Evolutionary conservation across 2,888 invertebrate genomes (phyloP).

Genomic region (Antheraea assamensis): DNA sequence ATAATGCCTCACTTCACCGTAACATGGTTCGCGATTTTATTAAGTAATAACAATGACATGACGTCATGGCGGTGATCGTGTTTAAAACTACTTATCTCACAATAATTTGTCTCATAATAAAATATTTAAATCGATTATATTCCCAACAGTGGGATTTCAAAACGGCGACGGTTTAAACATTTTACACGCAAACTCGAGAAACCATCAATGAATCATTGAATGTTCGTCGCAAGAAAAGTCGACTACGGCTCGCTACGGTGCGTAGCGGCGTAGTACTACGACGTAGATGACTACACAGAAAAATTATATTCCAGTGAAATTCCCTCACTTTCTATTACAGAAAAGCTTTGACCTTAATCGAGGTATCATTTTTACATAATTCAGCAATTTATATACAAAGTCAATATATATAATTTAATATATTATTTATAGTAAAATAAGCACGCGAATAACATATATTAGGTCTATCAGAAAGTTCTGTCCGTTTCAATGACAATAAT

Average conservation of each 20-base stretch:
- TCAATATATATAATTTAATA: neutral
- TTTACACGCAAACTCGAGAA: neutral
- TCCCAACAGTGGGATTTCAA: neutral
- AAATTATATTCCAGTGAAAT: constrained; percentile 22
- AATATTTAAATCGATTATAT: neutral
- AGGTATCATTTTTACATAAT: neutral
- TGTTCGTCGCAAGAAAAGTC: constrained; percentile 2
- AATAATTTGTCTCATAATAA: no score
- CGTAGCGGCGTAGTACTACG: constrained; percentile 34
- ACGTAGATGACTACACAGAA: constrained; percentile 27
- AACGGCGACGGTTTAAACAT: neutral
- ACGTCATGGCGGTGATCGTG: no score
- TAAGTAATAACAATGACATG: no score
- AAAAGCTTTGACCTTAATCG: constrained; percentile 7
- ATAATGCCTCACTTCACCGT: no score
- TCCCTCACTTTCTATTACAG: neutral
- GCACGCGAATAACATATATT: neutral
- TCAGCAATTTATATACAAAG: neutral
- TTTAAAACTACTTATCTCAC: no score
- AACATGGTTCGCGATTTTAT: no score
- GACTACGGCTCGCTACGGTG: constrained; percentile 14
- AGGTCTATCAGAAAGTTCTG: neutral
- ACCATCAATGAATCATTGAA: neutral
- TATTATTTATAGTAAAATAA: neutral
- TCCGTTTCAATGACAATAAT: no score